These are phyloP conservation scores for Tribolium castaneum DNA, from an alignment of 1,140 invertebrate genomes.

Conservation along the genomic window DNA sequence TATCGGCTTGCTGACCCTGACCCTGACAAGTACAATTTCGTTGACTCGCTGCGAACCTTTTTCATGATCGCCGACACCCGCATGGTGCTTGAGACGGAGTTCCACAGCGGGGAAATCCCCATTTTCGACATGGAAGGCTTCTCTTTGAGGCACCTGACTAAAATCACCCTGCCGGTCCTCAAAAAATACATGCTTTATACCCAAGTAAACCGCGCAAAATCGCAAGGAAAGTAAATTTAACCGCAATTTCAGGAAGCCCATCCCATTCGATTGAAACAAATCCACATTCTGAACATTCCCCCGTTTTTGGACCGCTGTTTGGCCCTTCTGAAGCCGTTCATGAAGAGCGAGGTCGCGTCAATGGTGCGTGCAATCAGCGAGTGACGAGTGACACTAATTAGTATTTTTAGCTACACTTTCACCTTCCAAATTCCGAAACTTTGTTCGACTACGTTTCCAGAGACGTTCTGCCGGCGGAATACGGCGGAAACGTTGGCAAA, in stretches of 20 bases:
- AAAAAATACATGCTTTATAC: conserved; percentile 77
- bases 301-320: conserved; percentile 73
- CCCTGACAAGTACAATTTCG: conserved; percentile 73
- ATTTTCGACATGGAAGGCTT: conserved; percentile 77
- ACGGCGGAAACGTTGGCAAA: conserved; percentile 72
- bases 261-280: conserved; percentile 77
- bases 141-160: conserved; percentile 71
- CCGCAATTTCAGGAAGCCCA: conserved; percentile 77
- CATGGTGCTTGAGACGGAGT: conserved; percentile 67
- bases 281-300: conserved; percentile 77
- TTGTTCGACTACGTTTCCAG: conserved; percentile 71
- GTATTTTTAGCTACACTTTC: conserved; percentile 70
- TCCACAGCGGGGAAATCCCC: conserved; percentile 74
- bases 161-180: conserved; percentile 71
- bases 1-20: conserved; percentile 72
- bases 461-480: conserved; percentile 74
- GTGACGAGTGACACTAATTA: not conserved
- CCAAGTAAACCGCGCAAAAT: conserved; percentile 61
- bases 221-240: not conserved
- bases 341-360: conserved; percentile 73
- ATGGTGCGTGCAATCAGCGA: conserved; percentile 67
- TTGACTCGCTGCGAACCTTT: conserved; percentile 75
- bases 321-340: conserved; percentile 72
- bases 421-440: conserved; percentile 69
- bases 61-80: conserved; percentile 77